phyloP scores from a whole-genome alignment of 1,140 invertebrate genomes.

The Monomorium pharaonis region DNA sequence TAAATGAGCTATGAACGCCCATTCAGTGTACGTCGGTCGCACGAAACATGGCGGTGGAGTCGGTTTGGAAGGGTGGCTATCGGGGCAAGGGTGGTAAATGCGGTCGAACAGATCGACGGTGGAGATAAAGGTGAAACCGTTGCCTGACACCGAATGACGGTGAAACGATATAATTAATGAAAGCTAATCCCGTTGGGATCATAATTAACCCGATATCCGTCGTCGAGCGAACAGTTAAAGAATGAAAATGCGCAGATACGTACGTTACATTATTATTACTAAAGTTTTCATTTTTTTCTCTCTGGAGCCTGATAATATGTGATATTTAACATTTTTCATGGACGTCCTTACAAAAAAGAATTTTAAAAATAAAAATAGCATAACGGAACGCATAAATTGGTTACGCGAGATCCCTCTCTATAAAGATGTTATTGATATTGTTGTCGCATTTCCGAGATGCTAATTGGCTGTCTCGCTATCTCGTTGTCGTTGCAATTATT shows the following conservation, averaged over 20 bases:
- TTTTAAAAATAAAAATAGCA: too few species aligned
- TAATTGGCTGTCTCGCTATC: too few species aligned
- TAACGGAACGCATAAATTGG: neutral
- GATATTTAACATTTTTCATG: constrained; percentile 9
- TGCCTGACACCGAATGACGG: constrained; percentile 36
- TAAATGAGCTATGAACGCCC: constrained; percentile 70
- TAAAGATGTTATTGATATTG: too few species aligned
- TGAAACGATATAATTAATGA: constrained; percentile 56
- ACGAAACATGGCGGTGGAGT: constrained; percentile 57
- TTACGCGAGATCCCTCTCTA: constrained; percentile 13
- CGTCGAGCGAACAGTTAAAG: neutral
- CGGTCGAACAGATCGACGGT: constrained; percentile 60
- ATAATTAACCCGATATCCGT: constrained; percentile 39
- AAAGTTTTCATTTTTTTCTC: neutral
- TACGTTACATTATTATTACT: neutral
- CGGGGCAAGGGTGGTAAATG: constrained; percentile 28
- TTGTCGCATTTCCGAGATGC: too few species aligned
- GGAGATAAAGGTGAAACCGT: constrained; percentile 64
- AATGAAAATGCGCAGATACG: neutral
- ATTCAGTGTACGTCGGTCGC: constrained; percentile 67
- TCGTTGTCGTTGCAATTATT: too few species aligned
- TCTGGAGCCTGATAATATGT: neutral
- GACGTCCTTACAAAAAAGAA: neutral
- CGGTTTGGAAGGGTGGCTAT: constrained; percentile 36
- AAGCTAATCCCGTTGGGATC: constrained; percentile 34